These are phyloP conservation scores for Trichopoda pennipes DNA, from an alignment of 2,888 invertebrate genomes.

Conservation along the genomic window DNA sequence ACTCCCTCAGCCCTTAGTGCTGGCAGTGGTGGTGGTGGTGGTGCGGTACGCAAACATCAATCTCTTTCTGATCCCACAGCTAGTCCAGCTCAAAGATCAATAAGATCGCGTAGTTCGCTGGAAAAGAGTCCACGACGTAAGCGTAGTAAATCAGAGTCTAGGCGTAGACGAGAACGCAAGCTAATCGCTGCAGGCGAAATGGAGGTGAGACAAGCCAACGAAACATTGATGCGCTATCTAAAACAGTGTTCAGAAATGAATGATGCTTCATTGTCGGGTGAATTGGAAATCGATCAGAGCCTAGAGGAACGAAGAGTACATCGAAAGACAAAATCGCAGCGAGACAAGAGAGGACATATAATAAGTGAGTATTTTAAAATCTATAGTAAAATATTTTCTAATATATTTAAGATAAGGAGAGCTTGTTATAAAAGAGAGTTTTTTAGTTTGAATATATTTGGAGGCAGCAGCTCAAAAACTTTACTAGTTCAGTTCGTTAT, in stretches of 20 bases:
- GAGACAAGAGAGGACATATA: conserved; percentile 80
- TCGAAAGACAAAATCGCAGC: conserved; percentile 81
- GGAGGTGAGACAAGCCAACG: conserved; percentile 81
- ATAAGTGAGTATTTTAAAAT: conserved; percentile 75
- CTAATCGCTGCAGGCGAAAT: conserved; percentile 81
- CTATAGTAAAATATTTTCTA: too few relatives aligned
- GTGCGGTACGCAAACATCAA: conserved; percentile 78
- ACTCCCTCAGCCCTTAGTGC: conserved; percentile 76
- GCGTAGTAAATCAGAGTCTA: conserved; percentile 81
- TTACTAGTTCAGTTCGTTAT: too few relatives aligned
- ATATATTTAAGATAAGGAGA: too few relatives aligned
- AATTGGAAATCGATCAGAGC: conserved; percentile 81
- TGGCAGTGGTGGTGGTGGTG: conserved; percentile 73
- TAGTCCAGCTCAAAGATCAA: conserved; percentile 81
- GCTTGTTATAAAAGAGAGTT: too few relatives aligned
- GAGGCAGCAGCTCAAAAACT: too few relatives aligned
- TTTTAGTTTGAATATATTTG: too few relatives aligned
- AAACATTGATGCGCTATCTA: conserved; percentile 80
- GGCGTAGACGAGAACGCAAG: conserved; percentile 80
- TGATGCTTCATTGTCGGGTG: conserved; percentile 81
- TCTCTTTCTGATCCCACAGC: conserved; percentile 81
- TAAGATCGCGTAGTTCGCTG: conserved; percentile 79
- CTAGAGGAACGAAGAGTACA: conserved; percentile 80
- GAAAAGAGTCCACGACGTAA: conserved; percentile 81
- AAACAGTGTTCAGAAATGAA: conserved; percentile 81